phyloP scores from a whole-genome alignment of 2,113 vertebrate species.

The Otis tarda region DNA sequence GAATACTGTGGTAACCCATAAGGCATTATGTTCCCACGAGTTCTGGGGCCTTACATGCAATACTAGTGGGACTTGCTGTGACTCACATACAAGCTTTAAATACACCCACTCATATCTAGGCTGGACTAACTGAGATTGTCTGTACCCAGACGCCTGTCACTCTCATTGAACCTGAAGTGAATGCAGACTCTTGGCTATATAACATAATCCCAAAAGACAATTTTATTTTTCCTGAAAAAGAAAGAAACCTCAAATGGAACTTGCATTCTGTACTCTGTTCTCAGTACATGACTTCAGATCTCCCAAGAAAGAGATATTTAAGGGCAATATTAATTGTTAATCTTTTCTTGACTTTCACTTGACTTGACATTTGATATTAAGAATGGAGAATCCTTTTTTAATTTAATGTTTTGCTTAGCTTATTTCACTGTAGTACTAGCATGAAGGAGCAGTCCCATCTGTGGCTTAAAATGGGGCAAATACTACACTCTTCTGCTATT shows the following conservation, averaged over 20 bases:
- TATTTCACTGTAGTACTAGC: neutral
- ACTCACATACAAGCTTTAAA: neutral
- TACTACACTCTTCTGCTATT: neutral
- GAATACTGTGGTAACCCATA: neutral
- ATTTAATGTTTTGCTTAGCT: constrained; percentile 23
- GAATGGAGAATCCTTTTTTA: constrained; percentile 13
- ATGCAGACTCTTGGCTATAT: neutral
- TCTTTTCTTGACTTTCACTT: constrained; percentile 5
- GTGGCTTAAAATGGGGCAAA: neutral
- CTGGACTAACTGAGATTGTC: neutral
- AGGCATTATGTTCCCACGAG: neutral
- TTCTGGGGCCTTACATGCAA: neutral
- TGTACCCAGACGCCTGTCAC: neutral
- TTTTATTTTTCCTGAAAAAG: neutral
- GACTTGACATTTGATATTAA: constrained; percentile 30
- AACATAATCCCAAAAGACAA: neutral
- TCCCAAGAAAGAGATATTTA: neutral
- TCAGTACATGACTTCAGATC: neutral
- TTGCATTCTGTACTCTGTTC: neutral
- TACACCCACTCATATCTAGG: neutral
- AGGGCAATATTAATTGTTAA: constrained; percentile 7
- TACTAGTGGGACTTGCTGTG: neutral
- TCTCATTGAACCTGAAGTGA: neutral
- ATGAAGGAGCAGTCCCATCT: neutral
- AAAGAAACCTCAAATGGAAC: neutral